phyloP scores from a whole-genome alignment of 2,113 vertebrate species.

The Datnioides undecimradiatus region DNA sequence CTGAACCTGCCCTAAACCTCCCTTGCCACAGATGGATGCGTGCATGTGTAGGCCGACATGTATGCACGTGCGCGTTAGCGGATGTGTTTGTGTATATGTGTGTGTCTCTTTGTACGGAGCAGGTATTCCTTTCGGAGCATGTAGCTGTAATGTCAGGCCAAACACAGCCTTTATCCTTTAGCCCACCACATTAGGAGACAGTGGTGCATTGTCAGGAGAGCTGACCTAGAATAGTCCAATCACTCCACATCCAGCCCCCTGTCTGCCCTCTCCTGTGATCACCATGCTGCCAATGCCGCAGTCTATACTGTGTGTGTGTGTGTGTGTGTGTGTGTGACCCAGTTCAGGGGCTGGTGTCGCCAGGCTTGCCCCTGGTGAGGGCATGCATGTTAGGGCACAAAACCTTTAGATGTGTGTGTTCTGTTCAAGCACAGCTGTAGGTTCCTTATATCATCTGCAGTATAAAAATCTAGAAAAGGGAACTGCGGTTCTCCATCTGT shows the following conservation, averaged over 20 bases:
- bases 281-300: conserved; percentile 80
- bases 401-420: conserved; percentile 62
- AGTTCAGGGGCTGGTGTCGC: conserved; percentile 77
- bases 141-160: conserved; percentile 75
- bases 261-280: conserved; percentile 83
- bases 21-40: conserved; percentile 12
- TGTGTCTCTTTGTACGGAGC: conserved; percentile 29
- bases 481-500: conserved; percentile 12
- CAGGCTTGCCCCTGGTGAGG: conserved; percentile 76
- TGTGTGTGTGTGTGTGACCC: conserved; percentile 70
- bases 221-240: conserved; percentile 87
- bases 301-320: conserved; percentile 67
- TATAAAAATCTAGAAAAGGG: background rate
- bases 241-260: conserved; percentile 81
- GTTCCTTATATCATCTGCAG: conserved; percentile 28
- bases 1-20: conserved; percentile 44
- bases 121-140: conserved; percentile 70
- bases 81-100: conserved; percentile 3
- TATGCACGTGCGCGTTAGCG: conserved; percentile 1
- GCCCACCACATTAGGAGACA: conserved; percentile 79
- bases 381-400: conserved; percentile 69
- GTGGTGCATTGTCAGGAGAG: conserved; percentile 84
- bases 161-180: conserved; percentile 80
- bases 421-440: conserved; percentile 40
- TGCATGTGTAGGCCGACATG: background rate